phyloP scores from a whole-genome alignment of 2,113 vertebrate species.

The Ramphastos sulfuratus region DNA sequence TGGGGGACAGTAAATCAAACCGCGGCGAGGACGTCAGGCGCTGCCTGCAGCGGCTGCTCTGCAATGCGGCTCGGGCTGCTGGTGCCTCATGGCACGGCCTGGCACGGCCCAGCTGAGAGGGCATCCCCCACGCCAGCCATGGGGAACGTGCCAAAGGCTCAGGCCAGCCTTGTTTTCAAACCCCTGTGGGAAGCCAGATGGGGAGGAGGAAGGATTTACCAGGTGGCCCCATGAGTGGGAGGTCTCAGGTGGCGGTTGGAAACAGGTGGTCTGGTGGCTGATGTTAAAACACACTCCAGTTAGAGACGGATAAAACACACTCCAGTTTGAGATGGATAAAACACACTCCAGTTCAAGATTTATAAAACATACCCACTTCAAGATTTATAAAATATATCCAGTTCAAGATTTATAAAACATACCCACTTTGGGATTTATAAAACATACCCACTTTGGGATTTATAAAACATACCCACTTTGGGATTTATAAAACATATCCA shows the following conservation, averaged over 20 bases:
- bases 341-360: too few relatives aligned
- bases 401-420: too few relatives aligned
- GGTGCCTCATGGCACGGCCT: fast-evolving
- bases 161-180: neutral
- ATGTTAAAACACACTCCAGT: neutral
- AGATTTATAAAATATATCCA: too few relatives aligned
- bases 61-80: neutral
- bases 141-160: neutral
- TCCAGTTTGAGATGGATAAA: too few relatives aligned
- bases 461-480: too few relatives aligned
- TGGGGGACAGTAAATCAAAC: conserved; percentile 20
- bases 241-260: neutral
- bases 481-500: too few relatives aligned
- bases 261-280: neutral
- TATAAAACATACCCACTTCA: too few relatives aligned
- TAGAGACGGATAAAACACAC: too few relatives aligned
- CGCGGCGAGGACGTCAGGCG: fast-evolving
- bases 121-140: neutral
- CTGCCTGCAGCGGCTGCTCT: neutral
- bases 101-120: fast-evolving
- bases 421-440: too few relatives aligned
- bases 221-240: neutral
- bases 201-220: neutral
- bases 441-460: too few relatives aligned
- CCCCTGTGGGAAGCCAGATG: neutral